Conservation (phyloP, 2,113 vertebrate species). For the Elachura formosa region DNA sequence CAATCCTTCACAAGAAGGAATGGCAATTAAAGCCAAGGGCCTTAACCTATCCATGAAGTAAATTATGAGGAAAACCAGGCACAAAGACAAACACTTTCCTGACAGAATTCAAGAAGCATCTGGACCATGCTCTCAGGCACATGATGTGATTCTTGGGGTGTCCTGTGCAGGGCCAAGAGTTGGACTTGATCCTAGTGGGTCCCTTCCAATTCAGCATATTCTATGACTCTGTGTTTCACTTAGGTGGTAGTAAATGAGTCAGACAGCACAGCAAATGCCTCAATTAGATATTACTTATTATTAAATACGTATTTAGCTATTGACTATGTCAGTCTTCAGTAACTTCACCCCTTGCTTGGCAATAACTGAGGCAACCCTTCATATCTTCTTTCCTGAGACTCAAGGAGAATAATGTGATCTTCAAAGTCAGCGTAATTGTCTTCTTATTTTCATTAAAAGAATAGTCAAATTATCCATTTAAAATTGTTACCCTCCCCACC, state of each 20-base stretch:
- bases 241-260: not conserved
- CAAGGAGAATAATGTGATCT: not conserved
- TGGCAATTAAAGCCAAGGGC: not conserved
- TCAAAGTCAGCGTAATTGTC: not conserved
- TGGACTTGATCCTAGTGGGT: not conserved
- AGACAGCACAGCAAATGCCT: not conserved
- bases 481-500: not conserved
- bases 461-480: not conserved
- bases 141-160: not conserved
- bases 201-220: not conserved
- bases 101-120: rapidly evolving
- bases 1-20: not conserved
- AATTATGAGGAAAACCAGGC: not conserved
- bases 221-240: not conserved
- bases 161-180: not conserved
- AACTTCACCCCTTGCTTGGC: not conserved
- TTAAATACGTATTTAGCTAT: not conserved
- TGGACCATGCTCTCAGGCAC: not conserved
- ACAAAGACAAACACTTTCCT: not conserved
- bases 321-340: not conserved
- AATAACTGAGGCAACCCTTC: not conserved
- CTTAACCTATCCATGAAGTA: not conserved
- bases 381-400: not conserved
- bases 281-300: not conserved
- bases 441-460: conserved; percentile 17